phyloP scores from a whole-genome alignment of 2,113 vertebrate species.

The Elgaria multicarinata region DNA sequence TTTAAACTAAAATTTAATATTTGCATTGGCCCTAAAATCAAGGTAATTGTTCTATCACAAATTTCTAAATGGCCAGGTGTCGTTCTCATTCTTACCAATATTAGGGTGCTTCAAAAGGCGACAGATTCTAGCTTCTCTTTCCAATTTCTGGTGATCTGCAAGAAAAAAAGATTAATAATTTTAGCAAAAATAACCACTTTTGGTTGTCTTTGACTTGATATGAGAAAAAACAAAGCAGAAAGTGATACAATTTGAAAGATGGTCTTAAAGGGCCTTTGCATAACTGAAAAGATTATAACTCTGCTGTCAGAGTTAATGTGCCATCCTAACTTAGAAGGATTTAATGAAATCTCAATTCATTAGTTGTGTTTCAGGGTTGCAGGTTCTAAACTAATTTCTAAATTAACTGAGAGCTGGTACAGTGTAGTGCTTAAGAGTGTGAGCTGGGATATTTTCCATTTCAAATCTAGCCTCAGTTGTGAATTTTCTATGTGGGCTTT shows the following conservation, averaged over 20 bases:
- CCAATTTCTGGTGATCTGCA: slow-evolving; percentile 94
- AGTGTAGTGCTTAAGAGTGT: background rate
- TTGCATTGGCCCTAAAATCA: background rate
- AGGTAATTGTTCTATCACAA: background rate
- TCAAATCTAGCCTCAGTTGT: background rate
- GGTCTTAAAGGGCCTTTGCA: background rate
- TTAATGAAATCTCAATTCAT: background rate
- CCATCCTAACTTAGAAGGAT: background rate
- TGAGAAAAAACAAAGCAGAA: background rate
- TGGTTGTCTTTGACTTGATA: background rate
- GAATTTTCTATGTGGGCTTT: background rate
- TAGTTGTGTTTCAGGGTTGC: background rate
- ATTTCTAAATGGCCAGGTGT: background rate
- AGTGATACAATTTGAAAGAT: background rate
- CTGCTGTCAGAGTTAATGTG: background rate
- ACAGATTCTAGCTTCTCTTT: slow-evolving; percentile 94
- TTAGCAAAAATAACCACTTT: slow-evolving; percentile 28
- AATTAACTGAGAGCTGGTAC: background rate
- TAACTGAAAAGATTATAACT: slow-evolving; percentile 15
- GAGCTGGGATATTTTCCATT: background rate
- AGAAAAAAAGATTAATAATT: slow-evolving; percentile 30
- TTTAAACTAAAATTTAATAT: no score
- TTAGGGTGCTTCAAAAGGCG: slow-evolving; percentile 93
- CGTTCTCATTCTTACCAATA: slow-evolving; percentile 82
- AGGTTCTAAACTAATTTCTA: background rate